Conservation (phyloP, 2,797 vertebrate species). For the Takifugu rubripes region DNA sequence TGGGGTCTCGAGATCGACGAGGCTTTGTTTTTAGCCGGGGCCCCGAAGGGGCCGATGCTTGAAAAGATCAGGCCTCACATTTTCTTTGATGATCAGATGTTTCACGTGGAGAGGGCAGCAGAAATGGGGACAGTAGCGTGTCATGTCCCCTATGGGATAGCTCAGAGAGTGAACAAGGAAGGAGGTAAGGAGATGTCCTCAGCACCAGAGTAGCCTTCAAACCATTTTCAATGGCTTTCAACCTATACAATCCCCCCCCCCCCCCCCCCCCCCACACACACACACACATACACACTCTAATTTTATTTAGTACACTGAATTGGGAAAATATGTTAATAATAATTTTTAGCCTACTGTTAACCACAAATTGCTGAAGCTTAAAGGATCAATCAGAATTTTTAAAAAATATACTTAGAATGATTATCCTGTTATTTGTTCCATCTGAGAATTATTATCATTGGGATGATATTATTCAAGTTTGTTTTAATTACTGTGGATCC, state of each 20-base stretch:
- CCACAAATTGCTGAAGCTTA: no score
- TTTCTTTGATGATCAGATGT: slow-evolving; percentile 97
- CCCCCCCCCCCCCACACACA: no score
- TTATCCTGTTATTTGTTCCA: no score
- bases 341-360: no score
- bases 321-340: no score
- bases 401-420: no score
- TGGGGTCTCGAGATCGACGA: slow-evolving; percentile 96
- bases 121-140: slow-evolving; percentile 88
- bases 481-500: no score
- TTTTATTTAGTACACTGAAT: no score
- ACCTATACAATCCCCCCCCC: background rate
- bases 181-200: slow-evolving; percentile 27
- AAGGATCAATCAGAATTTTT: no score
- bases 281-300: no score
- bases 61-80: slow-evolving; percentile 92
- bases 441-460: no score
- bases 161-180: slow-evolving; percentile 70
- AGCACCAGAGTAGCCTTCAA: slow-evolving; percentile 26
- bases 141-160: slow-evolving; percentile 83
- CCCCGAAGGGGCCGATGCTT: slow-evolving; percentile 90
- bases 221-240: background rate
- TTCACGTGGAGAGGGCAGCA: slow-evolving; percentile 88
- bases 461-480: no score
- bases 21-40: slow-evolving; percentile 91